Percentiles rank a stretch among this genome's conserved stretches.
These are phyloP conservation scores for Drosophila quasianomalipes DNA, from an alignment of 2,888 invertebrate species.

Conservation along the genomic window DNA sequence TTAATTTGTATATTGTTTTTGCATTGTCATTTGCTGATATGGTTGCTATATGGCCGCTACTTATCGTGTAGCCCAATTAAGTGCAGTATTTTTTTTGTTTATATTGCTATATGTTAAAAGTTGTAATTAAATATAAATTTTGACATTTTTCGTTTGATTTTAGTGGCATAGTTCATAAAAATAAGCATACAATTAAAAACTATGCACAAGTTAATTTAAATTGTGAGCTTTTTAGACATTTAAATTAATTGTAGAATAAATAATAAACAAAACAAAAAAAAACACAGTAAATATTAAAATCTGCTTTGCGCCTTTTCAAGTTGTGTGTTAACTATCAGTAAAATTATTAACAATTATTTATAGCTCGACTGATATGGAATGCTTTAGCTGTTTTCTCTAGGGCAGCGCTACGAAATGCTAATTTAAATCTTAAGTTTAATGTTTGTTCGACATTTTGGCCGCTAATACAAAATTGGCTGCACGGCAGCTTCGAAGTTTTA, in stretches of 20 bases:
- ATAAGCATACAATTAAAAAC: slow-evolving; percentile 17
- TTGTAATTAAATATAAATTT: slow-evolving; percentile 17
- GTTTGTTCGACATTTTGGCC: slow-evolving; percentile 73
- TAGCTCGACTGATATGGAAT: slow-evolving; percentile 63
- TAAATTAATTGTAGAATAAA: slow-evolving; percentile 48
- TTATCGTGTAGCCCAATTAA: slow-evolving; percentile 22
- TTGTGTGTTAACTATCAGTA: slow-evolving; percentile 21
- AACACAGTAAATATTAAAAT: not conserved
- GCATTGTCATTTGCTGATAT: slow-evolving; percentile 74
- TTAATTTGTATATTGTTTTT: slow-evolving; percentile 43
- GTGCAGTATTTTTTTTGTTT: slow-evolving; percentile 31
- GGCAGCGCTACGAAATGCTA: slow-evolving; percentile 65
- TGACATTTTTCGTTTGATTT: slow-evolving; percentile 34
- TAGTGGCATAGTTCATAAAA: slow-evolving; percentile 30
- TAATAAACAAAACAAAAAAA: slow-evolving; percentile 17
- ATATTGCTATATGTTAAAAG: slow-evolving; percentile 10
- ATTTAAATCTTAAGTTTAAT: slow-evolving; percentile 44
- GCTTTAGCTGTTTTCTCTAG: slow-evolving; percentile 33
- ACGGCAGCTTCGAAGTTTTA: slow-evolving; percentile 1
- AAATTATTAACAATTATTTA: slow-evolving; percentile 30
- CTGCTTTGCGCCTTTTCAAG: slow-evolving; percentile 28
- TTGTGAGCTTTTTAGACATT: slow-evolving; percentile 39
- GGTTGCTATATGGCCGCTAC: slow-evolving; percentile 50
- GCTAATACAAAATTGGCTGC: slow-evolving; percentile 66
- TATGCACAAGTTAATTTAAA: slow-evolving; percentile 25